These are phyloP conservation scores for Drosophila aff. DNA, from an alignment of 1,140 invertebrate genomes.

Conservation along the genomic window DNA sequence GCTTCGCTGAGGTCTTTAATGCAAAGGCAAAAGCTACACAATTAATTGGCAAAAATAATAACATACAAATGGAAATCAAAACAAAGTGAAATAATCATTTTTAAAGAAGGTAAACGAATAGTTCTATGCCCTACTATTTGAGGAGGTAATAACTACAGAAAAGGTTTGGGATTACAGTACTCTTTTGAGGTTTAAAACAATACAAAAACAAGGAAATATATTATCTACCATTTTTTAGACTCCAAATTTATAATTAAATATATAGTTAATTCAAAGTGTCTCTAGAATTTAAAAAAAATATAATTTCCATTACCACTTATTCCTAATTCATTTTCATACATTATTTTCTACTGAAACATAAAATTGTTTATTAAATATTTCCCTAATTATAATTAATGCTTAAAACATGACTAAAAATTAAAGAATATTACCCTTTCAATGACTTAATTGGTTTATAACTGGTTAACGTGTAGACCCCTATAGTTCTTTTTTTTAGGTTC, in stretches of 20 bases:
- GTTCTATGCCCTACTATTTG: neutral
- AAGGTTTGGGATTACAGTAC: no score
- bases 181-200: neutral
- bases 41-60: slow-evolving; percentile 58
- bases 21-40: slow-evolving; percentile 23
- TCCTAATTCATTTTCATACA: neutral
- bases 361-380: neutral
- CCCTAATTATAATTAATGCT: no score
- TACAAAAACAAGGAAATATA: neutral
- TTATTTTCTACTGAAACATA: neutral
- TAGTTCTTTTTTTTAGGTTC: neutral
- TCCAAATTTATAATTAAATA: no score
- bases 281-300: neutral
- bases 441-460: slow-evolving; percentile 10
- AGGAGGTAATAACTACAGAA: neutral
- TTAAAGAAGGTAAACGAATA: slow-evolving; percentile 14
- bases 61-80: slow-evolving; percentile 52
- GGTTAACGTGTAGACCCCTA: neutral
- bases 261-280: no score
- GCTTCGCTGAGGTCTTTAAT: slow-evolving; percentile 46
- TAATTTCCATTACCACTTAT: neutral
- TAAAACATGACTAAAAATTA: neutral
- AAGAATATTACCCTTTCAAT: neutral
- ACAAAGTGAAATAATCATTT: slow-evolving; percentile 19
- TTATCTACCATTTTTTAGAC: no score